Conservation (phyloP, 2,888 invertebrate species). For the Aleiodes leptofemur region DNA sequence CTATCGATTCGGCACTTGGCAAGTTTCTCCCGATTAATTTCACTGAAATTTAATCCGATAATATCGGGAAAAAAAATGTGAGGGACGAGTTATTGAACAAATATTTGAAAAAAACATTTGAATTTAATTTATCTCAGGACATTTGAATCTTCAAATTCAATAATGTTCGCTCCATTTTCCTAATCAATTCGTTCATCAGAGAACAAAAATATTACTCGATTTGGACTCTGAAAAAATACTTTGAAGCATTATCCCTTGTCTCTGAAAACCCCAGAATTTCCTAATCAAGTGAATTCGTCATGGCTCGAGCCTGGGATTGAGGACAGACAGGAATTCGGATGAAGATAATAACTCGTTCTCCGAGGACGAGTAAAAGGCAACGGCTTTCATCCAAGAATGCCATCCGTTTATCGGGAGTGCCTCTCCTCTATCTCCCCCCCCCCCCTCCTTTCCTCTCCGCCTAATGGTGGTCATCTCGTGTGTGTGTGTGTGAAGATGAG, state of each 20-base stretch:
- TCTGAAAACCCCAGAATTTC: background rate
- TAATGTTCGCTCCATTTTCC: too few species aligned
- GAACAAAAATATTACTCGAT: too few species aligned
- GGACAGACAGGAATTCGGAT: constrained; percentile 54
- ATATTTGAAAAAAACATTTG: too few species aligned
- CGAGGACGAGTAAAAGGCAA: constrained; percentile 64
- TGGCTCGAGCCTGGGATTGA: constrained; percentile 20
- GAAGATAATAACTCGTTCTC: constrained; percentile 68
- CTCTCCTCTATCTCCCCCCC: constrained; percentile 52
- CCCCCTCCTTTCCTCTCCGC: constrained; percentile 48
- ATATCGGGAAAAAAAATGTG: too few species aligned
- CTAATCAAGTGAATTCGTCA: constrained; percentile 22
- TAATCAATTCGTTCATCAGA: too few species aligned
- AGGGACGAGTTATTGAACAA: too few species aligned
- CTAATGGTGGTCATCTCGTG: constrained; percentile 53
- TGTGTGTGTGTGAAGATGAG: constrained; percentile 54
- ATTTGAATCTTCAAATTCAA: too few species aligned
- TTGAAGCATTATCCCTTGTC: background rate
- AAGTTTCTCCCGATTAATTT: too few species aligned
- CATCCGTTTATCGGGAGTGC: constrained; percentile 56
- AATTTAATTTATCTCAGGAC: too few species aligned
- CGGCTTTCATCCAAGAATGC: constrained; percentile 66
- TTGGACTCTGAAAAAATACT: background rate
- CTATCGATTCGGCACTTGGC: too few species aligned
- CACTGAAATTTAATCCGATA: too few species aligned